Evolutionary conservation across 2,113 vertebrate species (phyloP), one percentile per base, ranked within the genome.

Genomic region (Chaenocephalus aceratus): DNA sequence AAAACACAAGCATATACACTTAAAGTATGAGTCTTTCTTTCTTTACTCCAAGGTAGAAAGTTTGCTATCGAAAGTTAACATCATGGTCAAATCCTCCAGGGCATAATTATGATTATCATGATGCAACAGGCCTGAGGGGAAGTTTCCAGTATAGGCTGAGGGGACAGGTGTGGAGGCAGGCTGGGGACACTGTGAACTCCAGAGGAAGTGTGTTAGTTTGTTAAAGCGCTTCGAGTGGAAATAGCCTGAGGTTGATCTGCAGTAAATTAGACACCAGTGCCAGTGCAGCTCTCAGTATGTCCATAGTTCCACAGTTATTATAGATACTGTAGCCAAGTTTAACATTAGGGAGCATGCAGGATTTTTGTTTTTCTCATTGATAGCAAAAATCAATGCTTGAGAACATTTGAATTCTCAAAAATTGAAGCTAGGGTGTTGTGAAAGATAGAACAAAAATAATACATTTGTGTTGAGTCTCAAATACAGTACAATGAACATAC

Each of bases 281-380:
- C 69, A 96, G 74, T 6, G 93, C 93, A 58, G 95, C 92, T 88
- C 90, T 93, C 57, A 95, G 64, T 85, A 95, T 92, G 59, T 94
- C 91, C 89, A 93, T 91, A 12, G 91, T 92, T 54, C 94, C 95
- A 90, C 95, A 95, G 52, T 80, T 76, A 81, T 94, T 80, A 69
- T 94, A 95, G n/a, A 95, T 96, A 75, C 86, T 94, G 81, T 94
- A 95, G 70, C 94, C 95, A 75, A 96, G 86, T 59, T 82, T 92
- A 52, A 94, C 63, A 68, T 89, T 72, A 18, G 93, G 74, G 14
- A 96, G 89, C 36, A 96, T 83, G 5, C 45, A 4, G 84, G 64
- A 34, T 90, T 86, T 65, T 41, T 84, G 66, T 96, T 96, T 73
- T 95, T 95, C 89, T 96, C 91, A 65, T 94, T 92, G 66, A 96